Evolutionary conservation across 2,797 vertebrate species (phyloP).

Genomic region (Microctenopoma steveboyesi): DNA sequence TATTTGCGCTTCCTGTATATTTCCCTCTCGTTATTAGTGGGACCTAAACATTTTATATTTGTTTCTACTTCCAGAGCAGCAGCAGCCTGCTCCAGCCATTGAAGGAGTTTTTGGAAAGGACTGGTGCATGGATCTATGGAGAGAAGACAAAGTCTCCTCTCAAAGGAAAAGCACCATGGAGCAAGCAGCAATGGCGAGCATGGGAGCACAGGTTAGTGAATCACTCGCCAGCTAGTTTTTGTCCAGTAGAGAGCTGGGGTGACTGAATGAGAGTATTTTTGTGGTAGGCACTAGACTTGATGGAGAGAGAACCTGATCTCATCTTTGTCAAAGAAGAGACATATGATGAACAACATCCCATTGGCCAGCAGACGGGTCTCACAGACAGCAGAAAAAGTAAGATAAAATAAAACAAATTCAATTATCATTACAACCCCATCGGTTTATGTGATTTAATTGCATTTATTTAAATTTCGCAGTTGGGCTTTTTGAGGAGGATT

Average conservation of each 20-base stretch:
- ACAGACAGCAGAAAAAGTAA: slow-evolving; percentile 65
- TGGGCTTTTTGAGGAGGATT: slow-evolving; percentile 69
- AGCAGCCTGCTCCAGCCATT: slow-evolving; percentile 73
- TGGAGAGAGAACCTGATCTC: slow-evolving; percentile 78
- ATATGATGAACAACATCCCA: slow-evolving; percentile 79
- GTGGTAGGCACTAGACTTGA: slow-evolving; percentile 73
- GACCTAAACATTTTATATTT: background rate
- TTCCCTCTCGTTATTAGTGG: background rate
- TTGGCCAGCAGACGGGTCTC: slow-evolving; percentile 73
- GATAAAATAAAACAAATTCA: slow-evolving; percentile 18
- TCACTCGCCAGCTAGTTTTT: background rate
- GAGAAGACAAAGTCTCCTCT: slow-evolving; percentile 70
- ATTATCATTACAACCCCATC: background rate
- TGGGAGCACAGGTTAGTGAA: slow-evolving; percentile 66
- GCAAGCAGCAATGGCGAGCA: slow-evolving; percentile 60
- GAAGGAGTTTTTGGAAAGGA: slow-evolving; percentile 85
- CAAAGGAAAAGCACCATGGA: slow-evolving; percentile 61
- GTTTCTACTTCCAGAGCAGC: slow-evolving; percentile 61
- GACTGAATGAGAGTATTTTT: background rate
- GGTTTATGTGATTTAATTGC: slow-evolving; percentile 9
- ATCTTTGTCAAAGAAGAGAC: slow-evolving; percentile 83
- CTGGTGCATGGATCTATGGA: slow-evolving; percentile 85
- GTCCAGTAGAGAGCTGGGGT: background rate
- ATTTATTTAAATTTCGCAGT: slow-evolving; percentile 58
- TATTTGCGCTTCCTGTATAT: background rate